Conservation (phyloP, 2,888 invertebrate species). For the Drosophila colorata region DNA sequence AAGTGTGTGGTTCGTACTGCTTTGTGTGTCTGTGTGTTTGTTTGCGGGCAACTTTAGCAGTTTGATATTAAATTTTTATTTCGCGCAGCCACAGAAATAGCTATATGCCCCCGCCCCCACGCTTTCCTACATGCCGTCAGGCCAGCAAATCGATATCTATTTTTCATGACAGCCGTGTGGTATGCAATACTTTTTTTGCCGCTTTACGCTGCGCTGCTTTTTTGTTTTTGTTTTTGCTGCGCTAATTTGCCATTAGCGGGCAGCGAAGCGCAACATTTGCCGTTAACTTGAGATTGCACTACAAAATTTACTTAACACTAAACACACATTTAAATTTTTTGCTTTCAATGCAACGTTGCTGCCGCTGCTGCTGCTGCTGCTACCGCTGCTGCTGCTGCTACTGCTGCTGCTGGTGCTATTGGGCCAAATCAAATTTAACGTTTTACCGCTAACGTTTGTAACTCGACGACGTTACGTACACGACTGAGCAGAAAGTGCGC, state of each 20-base stretch:
- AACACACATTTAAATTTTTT: constrained; percentile 52
- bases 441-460: constrained; percentile 70
- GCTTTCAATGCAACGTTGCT: constrained; percentile 48
- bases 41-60: constrained; percentile 21
- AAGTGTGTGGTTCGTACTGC: constrained; percentile 1
- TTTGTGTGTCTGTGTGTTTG: constrained; percentile 8
- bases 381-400: constrained; percentile 30
- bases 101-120: not conserved
- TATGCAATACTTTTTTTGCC: constrained; percentile 75
- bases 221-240: constrained; percentile 39
- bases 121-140: constrained; percentile 5
- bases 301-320: constrained; percentile 48
- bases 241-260: constrained; percentile 45
- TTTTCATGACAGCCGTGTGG: constrained; percentile 71
- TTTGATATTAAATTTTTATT: constrained; percentile 39
- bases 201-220: constrained; percentile 38
- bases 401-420: constrained; percentile 47
- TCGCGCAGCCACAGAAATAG: constrained; percentile 34
- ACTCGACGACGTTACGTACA: constrained; percentile 83
- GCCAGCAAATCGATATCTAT: constrained; percentile 76
- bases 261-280: constrained; percentile 66
- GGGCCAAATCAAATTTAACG: constrained; percentile 28
- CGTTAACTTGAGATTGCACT: constrained; percentile 44
- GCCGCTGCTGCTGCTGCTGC: constrained; percentile 37
- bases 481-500: constrained; percentile 73